Percentiles rank a stretch among this genome's conserved stretches.
Conservation (phyloP, 2,888 invertebrate species). For the Pristionchus maxplancki region DNA sequence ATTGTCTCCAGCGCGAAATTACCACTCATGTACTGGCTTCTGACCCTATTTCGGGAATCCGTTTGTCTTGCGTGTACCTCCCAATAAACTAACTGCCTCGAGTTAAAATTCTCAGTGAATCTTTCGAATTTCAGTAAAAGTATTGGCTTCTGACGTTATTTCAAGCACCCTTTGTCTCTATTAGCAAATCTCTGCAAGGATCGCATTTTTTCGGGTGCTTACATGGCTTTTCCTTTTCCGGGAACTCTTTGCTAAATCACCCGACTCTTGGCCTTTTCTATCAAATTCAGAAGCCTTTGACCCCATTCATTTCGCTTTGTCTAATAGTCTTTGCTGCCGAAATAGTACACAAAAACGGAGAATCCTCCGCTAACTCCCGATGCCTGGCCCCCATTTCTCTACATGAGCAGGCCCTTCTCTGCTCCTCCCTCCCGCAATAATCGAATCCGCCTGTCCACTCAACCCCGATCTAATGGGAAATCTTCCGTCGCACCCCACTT, state of each 20-base stretch:
- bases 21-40: background rate
- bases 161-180: too few relatives aligned
- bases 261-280: background rate
- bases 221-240: too few relatives aligned
- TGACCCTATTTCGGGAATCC: background rate
- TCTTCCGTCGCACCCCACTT: background rate
- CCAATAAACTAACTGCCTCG: too few relatives aligned
- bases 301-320: background rate
- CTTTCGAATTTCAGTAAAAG: background rate
- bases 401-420: background rate
- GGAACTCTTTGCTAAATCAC: background rate
- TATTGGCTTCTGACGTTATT: too few relatives aligned
- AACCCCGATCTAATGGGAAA: slow-evolving; percentile 35
- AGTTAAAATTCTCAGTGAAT: background rate
- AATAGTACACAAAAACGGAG: too few relatives aligned
- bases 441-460: slow-evolving; percentile 38
- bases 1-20: background rate
- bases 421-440: background rate
- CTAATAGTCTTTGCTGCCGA: too few relatives aligned
- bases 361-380: background rate
- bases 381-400: background rate
- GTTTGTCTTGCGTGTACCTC: too few relatives aligned
- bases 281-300: background rate
- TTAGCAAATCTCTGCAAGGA: too few relatives aligned
- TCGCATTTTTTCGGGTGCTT: too few relatives aligned